A percentile compares a stretch with the other conserved stretches of the same genome.
Conservation (phyloP, 30 jellyfish, hydroid and myxozoan genomes). For the Aurelia aurita complex sp. Pacific region DNA sequence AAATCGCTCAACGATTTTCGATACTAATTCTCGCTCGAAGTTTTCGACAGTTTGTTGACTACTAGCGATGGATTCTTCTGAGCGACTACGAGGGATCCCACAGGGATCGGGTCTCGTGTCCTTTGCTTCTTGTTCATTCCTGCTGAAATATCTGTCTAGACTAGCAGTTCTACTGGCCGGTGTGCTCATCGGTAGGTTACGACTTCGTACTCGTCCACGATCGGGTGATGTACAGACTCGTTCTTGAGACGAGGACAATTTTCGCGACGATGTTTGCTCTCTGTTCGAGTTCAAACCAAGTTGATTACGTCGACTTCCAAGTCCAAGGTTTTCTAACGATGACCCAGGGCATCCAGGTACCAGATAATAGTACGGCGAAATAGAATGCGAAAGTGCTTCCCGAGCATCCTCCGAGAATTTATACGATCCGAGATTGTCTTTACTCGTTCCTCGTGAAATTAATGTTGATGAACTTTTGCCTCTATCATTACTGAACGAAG, state of each 20-base stretch:
- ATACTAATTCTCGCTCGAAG: conserved; percentile 85
- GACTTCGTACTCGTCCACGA: conserved; percentile 44
- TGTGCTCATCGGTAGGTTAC: conserved; percentile 40
- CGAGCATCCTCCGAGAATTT: conserved; percentile 35
- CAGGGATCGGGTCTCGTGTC: conserved; percentile 10
- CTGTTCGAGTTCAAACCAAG: conserved; percentile 4
- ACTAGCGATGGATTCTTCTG: conserved; percentile 76
- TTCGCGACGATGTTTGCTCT: conserved; percentile 5
- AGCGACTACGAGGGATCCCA: conserved; percentile 28
- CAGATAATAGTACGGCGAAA: conserved; percentile 43
- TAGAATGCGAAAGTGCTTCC: conserved; percentile 47
- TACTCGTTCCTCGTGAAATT: conserved; percentile 12
- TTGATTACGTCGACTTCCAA: conserved; percentile 3
- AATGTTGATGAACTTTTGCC: conserved; percentile 12
- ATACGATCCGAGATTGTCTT: conserved; percentile 31
- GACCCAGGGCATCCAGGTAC: conserved; percentile 56
- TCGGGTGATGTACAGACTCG: conserved; percentile 17
- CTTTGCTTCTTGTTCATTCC: conserved; percentile 7
- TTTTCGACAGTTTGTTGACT: conserved; percentile 81
- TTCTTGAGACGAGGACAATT: conserved; percentile 34
- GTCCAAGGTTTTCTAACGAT: conserved; percentile 1
- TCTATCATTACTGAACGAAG: conserved; percentile 55
- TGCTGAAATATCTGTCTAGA: conserved; percentile 49
- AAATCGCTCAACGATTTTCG: conserved; percentile 90
- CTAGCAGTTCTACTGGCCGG: conserved; percentile 72